phyloP scores from a whole-genome alignment of 2,888 invertebrate genomes.

The Drosophila testacea region DNA sequence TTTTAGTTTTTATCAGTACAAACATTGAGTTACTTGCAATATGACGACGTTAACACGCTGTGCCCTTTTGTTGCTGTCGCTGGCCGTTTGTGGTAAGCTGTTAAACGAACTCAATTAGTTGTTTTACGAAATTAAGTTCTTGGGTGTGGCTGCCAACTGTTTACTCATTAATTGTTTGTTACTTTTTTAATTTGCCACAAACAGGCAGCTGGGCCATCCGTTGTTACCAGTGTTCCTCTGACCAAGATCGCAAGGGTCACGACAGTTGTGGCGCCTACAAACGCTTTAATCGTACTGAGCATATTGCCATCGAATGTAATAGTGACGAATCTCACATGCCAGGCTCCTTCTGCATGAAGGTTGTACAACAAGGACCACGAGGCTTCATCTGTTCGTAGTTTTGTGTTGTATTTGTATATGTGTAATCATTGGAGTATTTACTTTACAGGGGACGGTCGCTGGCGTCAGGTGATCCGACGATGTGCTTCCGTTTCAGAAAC shows the following conservation, averaged over 20 bases:
- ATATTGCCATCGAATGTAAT: conserved; percentile 96
- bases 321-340: conserved; percentile 97
- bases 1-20: conserved; percentile 5
- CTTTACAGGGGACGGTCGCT: conserved; percentile 94
- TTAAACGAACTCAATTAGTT: not conserved
- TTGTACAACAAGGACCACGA: conserved; percentile 96
- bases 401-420: not conserved
- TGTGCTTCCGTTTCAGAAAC: conserved; percentile 96
- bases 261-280: conserved; percentile 96
- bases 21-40: conserved; percentile 12
- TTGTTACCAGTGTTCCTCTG: conserved; percentile 97
- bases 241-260: conserved; percentile 90
- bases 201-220: conserved; percentile 87
- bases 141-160: conserved; percentile 66
- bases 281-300: conserved; percentile 92
- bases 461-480: conserved; percentile 95
- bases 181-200: conserved; percentile 1
- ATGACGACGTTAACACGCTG: conserved; percentile 55
- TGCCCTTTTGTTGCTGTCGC: conserved; percentile 51
- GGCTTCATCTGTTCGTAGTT: conserved; percentile 95
- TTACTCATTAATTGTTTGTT: conserved; percentile 36
- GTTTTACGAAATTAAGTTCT: conserved; percentile 12
- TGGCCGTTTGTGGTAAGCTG: conserved; percentile 58
- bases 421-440: not conserved
- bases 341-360: conserved; percentile 98